Evolutionary conservation across 2,113 vertebrate genomes (phyloP), one percentile per base, ranked within the genome.

Genomic region (Orcinus orca): DNA sequence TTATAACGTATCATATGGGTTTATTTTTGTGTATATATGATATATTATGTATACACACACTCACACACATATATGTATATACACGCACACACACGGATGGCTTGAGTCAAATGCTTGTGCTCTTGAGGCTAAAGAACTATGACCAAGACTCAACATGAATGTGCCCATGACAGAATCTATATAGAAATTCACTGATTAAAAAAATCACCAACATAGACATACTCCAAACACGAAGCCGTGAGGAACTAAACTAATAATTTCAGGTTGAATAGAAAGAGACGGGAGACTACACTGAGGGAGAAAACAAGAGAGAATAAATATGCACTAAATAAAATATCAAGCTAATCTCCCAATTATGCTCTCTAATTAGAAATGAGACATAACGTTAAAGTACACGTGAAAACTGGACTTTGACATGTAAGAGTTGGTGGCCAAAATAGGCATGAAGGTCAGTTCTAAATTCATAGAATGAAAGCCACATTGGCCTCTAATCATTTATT

Each of bases 61-160:
- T n/a, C 33, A 79, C 50, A 55, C 1, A 36, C 20, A 55, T 12
- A 47, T 44, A 44, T 67, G 13, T 21, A 67, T 58, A 92, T 1
- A 79, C 50, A 63, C 2, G 0, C 26, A 63, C 12, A 29, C 12
- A 65, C 11, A 29, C 5, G 13, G 11, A 96, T 94, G 86, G 68
- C 38, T 95, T 93, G 81, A 97, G 93, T 97, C 96, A 97, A 93
- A 95, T 93, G 73, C 76, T 67, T 88, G 93, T 67, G 95, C 82
- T 97, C 91, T 97, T 77, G 89, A 97, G 85, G 88, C 55, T 95
- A 94, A 98, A 98, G 84, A 97, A 63, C 92, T 97, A 96, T 68
- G 25, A 88, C 41, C 21, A 55, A 81, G 5, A 53, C 38, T 96
- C n/a, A 53, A 1, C 89, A 0, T 97, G 70, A 97, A 96, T 86